Evolutionary conservation across 2,797 vertebrate species (phyloP), one percentile per base, ranked within the genome.

Genomic region (Aldrovandia affinis): DNA sequence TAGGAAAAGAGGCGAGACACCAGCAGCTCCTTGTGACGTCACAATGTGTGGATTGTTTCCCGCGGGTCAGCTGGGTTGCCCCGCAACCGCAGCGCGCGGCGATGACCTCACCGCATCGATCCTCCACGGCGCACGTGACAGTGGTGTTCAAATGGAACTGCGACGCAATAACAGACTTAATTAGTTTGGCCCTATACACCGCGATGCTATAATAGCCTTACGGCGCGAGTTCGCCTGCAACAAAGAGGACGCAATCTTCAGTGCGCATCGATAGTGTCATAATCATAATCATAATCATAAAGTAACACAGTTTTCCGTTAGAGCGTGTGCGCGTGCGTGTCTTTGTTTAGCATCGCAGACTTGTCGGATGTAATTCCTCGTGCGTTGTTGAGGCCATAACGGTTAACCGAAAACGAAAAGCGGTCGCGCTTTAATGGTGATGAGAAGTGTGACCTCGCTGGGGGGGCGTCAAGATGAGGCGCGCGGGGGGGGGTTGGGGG

Each of bases 401-500:
- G n/a, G n/a, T n/a, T n/a, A n/a, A n/a, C n/a, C n/a, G n/a, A n/a
- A 63, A 28, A 39, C 22, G 28, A 79, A 79, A 79, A 42, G n/a
- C n/a, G n/a, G n/a, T n/a, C n/a, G n/a, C n/a, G n/a, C n/a, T n/a
- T 65, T 79, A 75, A 83, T 42, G 30, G 83, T 79, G 44, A 83
- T 50, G 83, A 83, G 73, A 44, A 47, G 52, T 39, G 55, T 61
- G 57, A 83, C 75, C 83, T 79, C 30, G 39, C 57, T 50, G 83
- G n/a, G 83, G 33, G 39, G 70, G 44, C 33, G n/a, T 83, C 10
- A 59, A 50, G 83, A 77, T 59, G 52, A 42, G 57, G 22, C 36
- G 79, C 36, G 79, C 15, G 44, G 44, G 44, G 22, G 78, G 39
- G 42, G 80, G 78, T 22, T 4, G 81, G 81, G 81, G 22, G 59